Conservation (phyloP, 1,140 invertebrate genomes). For the Musca domestica region DNA sequence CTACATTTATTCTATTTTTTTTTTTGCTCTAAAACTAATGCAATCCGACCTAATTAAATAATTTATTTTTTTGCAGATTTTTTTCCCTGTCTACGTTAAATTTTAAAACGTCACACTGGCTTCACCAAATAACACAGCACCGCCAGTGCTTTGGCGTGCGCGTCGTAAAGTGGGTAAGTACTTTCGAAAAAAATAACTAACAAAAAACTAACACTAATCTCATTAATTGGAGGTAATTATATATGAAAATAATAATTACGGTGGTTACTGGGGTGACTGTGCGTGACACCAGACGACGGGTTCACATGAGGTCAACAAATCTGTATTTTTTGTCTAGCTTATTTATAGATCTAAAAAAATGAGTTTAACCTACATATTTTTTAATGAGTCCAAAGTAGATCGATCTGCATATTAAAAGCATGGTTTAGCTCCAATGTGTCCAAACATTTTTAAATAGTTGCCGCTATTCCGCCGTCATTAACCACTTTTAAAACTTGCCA, state of each 20-base stretch:
- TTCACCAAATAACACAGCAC: slow-evolving; percentile 69
- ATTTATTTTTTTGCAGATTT: not conserved
- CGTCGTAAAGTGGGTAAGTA: slow-evolving; percentile 68
- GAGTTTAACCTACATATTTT: too few relatives aligned
- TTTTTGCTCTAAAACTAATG: not conserved
- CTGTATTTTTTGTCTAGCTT: too few relatives aligned
- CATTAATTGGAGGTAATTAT: not conserved
- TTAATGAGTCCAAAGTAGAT: too few relatives aligned
- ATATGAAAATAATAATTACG: not conserved
- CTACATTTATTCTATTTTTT: not conserved
- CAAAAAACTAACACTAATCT: not conserved
- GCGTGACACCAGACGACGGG: too few relatives aligned
- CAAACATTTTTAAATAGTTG: too few relatives aligned
- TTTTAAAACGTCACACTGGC: slow-evolving; percentile 63
- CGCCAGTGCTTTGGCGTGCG: slow-evolving; percentile 72
- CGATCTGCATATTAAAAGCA: too few relatives aligned
- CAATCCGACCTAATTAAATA: too few relatives aligned
- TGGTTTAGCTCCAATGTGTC: too few relatives aligned
- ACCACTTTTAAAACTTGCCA: too few relatives aligned
- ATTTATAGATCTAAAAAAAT: too few relatives aligned
- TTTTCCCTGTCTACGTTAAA: not conserved
- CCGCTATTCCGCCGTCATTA: too few relatives aligned
- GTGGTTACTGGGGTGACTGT: not conserved
- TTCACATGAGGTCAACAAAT: too few relatives aligned
- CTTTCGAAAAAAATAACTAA: not conserved